Conservation (phyloP, 2,888 invertebrate species). For the Phortica okadai region DNA sequence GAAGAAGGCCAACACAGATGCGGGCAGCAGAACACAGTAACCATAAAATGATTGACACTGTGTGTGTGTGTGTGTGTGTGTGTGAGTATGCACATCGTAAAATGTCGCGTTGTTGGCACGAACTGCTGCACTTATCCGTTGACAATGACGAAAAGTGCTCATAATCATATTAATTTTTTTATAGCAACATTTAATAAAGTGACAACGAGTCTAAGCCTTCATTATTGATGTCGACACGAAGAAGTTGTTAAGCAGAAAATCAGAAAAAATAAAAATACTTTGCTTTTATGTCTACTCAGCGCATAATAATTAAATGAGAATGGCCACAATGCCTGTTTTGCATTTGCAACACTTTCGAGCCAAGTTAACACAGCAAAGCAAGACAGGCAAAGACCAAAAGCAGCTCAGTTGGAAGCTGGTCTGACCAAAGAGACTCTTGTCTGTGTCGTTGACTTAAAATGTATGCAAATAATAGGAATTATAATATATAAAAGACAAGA, state of each 20-base stretch:
- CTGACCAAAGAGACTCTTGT: too few species aligned
- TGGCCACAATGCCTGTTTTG: not conserved
- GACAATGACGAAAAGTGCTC: slow-evolving; percentile 24
- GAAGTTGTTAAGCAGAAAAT: not conserved
- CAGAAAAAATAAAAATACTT: not conserved
- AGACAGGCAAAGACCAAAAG: not conserved
- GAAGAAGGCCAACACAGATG: not conserved
- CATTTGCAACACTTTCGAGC: not conserved
- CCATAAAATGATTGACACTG: not conserved
- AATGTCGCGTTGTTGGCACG: not conserved
- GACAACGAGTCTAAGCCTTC: slow-evolving; percentile 4
- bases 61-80: not conserved
- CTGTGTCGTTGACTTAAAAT: too few species aligned
- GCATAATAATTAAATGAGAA: not conserved
- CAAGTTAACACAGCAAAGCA: too few species aligned
- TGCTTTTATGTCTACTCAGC: not conserved
- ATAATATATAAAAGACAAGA: too few species aligned
- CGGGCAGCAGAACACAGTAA: not conserved
- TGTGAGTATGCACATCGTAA: slow-evolving; percentile 20
- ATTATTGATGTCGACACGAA: not conserved
- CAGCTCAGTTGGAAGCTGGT: too few species aligned
- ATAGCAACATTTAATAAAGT: slow-evolving; percentile 32
- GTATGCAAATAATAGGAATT: too few species aligned
- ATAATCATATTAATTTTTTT: slow-evolving; percentile 36
- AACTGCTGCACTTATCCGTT: slow-evolving; percentile 24